Evolutionary conservation across 2,797 vertebrate species (phyloP).

Genomic region (Clamator glandarius): DNA sequence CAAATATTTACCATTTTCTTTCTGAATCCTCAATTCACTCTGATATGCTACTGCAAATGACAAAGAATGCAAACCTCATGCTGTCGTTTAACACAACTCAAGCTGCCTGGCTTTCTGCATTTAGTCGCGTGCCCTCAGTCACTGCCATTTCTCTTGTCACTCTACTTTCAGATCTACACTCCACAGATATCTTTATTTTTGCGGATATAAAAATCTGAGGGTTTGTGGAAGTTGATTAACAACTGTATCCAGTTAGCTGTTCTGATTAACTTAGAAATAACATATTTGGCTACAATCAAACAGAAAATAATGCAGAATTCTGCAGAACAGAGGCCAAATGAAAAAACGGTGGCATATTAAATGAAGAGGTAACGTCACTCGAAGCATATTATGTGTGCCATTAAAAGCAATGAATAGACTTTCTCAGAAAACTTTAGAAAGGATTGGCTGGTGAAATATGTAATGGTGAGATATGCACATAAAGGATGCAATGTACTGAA

Average conservation of each 20-base stretch:
- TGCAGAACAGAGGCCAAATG: conserved; percentile 40
- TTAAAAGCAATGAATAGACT: conserved; percentile 42
- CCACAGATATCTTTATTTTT: conserved; percentile 20
- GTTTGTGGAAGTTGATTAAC: conserved; percentile 45
- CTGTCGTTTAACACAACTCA: conserved; percentile 30
- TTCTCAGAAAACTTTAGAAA: conserved; percentile 40
- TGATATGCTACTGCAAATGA: background rate
- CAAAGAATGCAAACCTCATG: conserved; percentile 40
- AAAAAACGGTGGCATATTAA: conserved; percentile 47
- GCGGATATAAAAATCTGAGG: background rate
- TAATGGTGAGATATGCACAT: background rate
- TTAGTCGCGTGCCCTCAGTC: background rate
- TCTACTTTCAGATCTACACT: conserved; percentile 1
- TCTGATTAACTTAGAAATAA: conserved; percentile 41
- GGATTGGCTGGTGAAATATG: conserved; percentile 16
- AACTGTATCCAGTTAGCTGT: conserved; percentile 21
- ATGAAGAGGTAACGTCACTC: conserved; percentile 21
- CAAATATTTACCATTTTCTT: conserved; percentile 4
- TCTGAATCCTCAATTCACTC: background rate
- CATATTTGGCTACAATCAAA: conserved; percentile 34
- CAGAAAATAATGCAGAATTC: conserved; percentile 23
- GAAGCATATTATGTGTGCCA: background rate
- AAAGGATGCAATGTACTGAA: background rate
- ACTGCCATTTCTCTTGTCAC: conserved; percentile 46
- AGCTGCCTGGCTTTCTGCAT: conserved; percentile 29